Base-by-base conservation (phyloP, 2,888 invertebrate species). In the Folsomia manolachei region DNA sequence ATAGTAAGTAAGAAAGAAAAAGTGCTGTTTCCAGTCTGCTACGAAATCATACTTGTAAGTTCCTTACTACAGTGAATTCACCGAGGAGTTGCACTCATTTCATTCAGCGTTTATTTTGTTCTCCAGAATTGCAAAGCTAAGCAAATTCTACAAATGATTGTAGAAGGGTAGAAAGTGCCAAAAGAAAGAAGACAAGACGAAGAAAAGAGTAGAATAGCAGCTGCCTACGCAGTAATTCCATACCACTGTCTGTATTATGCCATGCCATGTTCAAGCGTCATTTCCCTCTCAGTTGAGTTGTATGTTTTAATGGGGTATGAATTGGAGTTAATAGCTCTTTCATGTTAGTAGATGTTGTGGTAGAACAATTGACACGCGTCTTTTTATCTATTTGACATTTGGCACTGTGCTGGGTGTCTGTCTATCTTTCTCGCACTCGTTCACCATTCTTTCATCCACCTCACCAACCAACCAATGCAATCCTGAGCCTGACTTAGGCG, bases 321-420 rank as follows among this genome's bases (percentile, higher is more conserved):
- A 70, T 64, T 52, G 52, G 63, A 25, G 63, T 70, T 63, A 70
- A 63, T 24, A 63, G 63, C 23, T 39, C 63, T 70, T 63, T 52
- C 63, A 63, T 63, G 63, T 63, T 24, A 23, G 63, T 70, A 63
- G 52, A 63, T 70, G 70, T 70, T 70, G 53, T 53, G 52, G 53
- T 27, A 19, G 51, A 70, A 70, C 63, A 70, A 70, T 70, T 70
- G 70, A 70, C 70, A 70, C 70, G 27, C 63, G 70, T 63, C 70
- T 63, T 51, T 69, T 70, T 63, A 69, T 67, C 67, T 67, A 19
- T 56, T 24, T 67, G 56, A 67, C 60, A 60, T 67, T 67, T 67
- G 67, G 56, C 67, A 64, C 64, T 19, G 18, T 9, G 39, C 39
- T 39, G 7, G 56, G 4, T 56, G 19, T 21, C 56, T 56, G 56